These are phyloP conservation scores for Lithophane socia DNA, from an alignment of 2,888 invertebrate genomes.

Conservation along the genomic window DNA sequence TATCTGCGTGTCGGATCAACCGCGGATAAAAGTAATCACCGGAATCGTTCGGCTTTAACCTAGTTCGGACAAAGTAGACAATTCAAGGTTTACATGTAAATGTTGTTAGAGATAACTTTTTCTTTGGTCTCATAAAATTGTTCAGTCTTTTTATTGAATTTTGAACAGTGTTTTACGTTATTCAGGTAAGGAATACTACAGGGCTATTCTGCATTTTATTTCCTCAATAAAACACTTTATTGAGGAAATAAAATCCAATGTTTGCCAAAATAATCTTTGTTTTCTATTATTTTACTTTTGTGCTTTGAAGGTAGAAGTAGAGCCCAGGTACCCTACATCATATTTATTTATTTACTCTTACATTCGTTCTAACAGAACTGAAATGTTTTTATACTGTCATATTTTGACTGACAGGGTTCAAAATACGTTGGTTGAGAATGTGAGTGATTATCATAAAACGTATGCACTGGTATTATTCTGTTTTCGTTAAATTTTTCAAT, in stretches of 20 bases:
- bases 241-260: too few relatives aligned
- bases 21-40: slow-evolving; percentile 38
- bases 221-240: neutral
- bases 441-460: too few relatives aligned
- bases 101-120: slow-evolving; percentile 22
- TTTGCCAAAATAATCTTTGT: neutral
- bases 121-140: slow-evolving; percentile 4
- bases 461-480: too few relatives aligned
- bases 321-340: neutral
- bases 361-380: too few relatives aligned
- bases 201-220: neutral
- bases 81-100: neutral
- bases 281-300: too few relatives aligned
- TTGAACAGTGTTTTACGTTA: neutral
- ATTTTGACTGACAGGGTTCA: too few relatives aligned
- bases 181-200: neutral
- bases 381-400: too few relatives aligned
- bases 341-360: too few relatives aligned
- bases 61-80: slow-evolving; percentile 21
- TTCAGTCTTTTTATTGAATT: neutral
- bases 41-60: slow-evolving; percentile 29
- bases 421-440: too few relatives aligned
- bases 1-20: slow-evolving; percentile 20
- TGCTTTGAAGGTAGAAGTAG: too few relatives aligned
- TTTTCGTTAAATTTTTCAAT: too few relatives aligned